Evolutionary conservation across 1,140 invertebrate genomes (phyloP).

Genomic region (Drosophila ogumai): DNA sequence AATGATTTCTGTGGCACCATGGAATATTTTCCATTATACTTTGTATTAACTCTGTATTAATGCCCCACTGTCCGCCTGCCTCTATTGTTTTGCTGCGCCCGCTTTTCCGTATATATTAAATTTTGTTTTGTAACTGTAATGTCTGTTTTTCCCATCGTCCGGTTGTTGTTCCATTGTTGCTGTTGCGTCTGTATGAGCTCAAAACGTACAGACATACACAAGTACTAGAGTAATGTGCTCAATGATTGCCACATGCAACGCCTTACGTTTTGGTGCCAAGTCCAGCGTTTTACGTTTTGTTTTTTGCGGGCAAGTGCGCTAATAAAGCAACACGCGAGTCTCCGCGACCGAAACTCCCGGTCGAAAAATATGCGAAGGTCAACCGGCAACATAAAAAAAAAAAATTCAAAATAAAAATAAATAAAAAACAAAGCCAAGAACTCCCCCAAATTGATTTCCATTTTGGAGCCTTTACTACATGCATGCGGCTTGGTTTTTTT

Average conservation of each 20-base stretch:
- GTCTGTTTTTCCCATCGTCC: slow-evolving; percentile 57
- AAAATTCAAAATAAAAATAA: slow-evolving; percentile 2
- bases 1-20: not conserved
- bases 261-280: slow-evolving; percentile 80
- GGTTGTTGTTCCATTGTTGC: slow-evolving; percentile 50
- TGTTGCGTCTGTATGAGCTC: slow-evolving; percentile 29
- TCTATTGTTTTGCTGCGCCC: slow-evolving; percentile 21
- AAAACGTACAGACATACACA: slow-evolving; percentile 40
- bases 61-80: slow-evolving; percentile 15
- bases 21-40: not conserved
- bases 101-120: slow-evolving; percentile 61
- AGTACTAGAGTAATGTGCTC: slow-evolving; percentile 71
- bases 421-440: slow-evolving; percentile 27
- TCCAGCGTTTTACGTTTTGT: slow-evolving; percentile 65
- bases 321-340: slow-evolving; percentile 62
- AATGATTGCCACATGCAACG: slow-evolving; percentile 73
- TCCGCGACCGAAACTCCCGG: slow-evolving; percentile 51
- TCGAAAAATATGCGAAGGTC: slow-evolving; percentile 73
- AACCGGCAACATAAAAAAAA: slow-evolving; percentile 38
- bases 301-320: slow-evolving; percentile 59
- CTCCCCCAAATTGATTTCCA: slow-evolving; percentile 35
- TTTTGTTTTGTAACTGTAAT: slow-evolving; percentile 80
- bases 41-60: too few relatives aligned
- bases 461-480: slow-evolving; percentile 28
- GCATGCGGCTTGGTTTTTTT: slow-evolving; percentile 12